phyloP scores from a whole-genome alignment of 2,113 vertebrate species.

The Nibea coibor region DNA sequence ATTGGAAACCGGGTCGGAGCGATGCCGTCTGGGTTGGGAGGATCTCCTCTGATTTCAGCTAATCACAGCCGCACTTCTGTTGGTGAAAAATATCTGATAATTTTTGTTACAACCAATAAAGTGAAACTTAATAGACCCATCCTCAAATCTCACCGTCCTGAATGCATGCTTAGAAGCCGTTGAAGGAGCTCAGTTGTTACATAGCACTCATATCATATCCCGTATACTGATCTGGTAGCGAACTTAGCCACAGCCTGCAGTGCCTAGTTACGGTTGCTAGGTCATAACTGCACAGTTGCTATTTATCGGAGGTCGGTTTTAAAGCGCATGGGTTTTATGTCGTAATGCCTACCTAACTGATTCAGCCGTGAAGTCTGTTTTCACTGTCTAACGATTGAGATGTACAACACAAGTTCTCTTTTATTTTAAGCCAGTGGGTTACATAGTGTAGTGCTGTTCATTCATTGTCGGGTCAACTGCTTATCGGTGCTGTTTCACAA shows the following conservation, averaged over 20 bases:
- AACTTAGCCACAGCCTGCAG: too few species aligned
- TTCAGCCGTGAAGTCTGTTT: background rate
- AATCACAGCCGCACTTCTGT: background rate
- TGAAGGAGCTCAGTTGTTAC: too few species aligned
- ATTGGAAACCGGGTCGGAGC: background rate
- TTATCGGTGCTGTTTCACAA: background rate
- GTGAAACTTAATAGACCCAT: background rate
- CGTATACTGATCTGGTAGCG: too few species aligned
- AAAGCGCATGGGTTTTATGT: background rate
- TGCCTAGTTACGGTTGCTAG: too few species aligned
- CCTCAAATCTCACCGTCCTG: too few species aligned
- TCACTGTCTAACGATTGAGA: background rate
- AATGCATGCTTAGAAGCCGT: background rate
- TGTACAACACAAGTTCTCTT: background rate
- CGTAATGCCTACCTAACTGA: background rate
- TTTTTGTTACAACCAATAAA: background rate
- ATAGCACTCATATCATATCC: too few species aligned
- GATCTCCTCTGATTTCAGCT: background rate
- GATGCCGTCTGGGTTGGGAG: background rate
- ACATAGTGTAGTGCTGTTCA: background rate
- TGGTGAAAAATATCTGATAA: background rate
- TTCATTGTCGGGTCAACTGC: conserved; percentile 7
- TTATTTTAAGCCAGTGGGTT: background rate
- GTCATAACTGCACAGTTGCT: too few species aligned
- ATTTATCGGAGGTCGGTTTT: too few species aligned